phyloP scores from a whole-genome alignment of 2,888 invertebrate species.

The Serrognathus titanus region DNA sequence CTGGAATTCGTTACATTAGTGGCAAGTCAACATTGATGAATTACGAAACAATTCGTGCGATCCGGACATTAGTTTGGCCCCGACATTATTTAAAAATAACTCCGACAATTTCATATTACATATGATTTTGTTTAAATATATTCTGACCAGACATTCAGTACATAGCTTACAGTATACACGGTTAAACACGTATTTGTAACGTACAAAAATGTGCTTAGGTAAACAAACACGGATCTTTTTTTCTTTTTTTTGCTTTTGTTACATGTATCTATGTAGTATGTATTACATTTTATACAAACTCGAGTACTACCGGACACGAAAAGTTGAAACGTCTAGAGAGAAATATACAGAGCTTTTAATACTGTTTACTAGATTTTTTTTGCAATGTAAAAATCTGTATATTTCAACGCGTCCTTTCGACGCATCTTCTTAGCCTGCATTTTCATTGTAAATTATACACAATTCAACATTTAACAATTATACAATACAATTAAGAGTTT shows the following conservation, averaged over 20 bases:
- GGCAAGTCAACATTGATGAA: constrained; percentile 11
- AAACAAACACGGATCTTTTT: constrained; percentile 1
- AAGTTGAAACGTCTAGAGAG: neutral
- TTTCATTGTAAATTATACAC: neutral
- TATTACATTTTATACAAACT: no score
- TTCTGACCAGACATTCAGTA: constrained; percentile 17
- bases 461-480: neutral
- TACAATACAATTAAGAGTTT: neutral
- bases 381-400: neutral
- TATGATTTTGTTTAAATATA: constrained; percentile 3
- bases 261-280: constrained; percentile 6
- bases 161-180: constrained; percentile 11
- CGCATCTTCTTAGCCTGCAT: neutral
- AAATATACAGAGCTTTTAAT: neutral
- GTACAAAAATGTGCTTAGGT: neutral
- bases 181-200: constrained; percentile 3
- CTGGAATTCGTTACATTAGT: constrained; percentile 14
- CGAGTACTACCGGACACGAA: neutral
- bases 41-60: constrained; percentile 1
- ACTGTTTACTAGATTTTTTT: neutral
- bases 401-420: neutral
- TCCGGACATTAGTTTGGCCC: constrained; percentile 8
- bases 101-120: constrained; percentile 1
- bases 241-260: constrained; percentile 1
- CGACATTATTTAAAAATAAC: constrained; percentile 2